Evolutionary conservation across 2,888 invertebrate species (phyloP).

Genomic region (Ferdinandea cuprea): DNA sequence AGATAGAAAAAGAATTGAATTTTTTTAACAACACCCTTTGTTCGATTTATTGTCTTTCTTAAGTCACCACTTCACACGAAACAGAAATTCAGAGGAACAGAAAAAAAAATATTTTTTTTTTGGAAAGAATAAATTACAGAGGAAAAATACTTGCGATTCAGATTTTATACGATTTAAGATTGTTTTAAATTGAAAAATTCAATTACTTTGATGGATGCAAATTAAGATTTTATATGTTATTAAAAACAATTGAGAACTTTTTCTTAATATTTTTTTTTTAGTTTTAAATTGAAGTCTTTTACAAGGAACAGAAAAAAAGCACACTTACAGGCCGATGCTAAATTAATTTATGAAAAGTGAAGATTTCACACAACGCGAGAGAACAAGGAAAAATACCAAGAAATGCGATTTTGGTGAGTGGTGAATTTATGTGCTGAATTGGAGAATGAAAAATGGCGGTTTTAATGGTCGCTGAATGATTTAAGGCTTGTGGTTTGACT

Average conservation of each 20-base stretch:
- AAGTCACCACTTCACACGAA: slow-evolving; percentile 57
- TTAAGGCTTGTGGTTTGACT: background rate
- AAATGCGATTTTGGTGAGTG: slow-evolving; percentile 68
- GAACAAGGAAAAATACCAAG: slow-evolving; percentile 63
- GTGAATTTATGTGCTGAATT: slow-evolving; percentile 61
- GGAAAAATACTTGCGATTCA: slow-evolving; percentile 66
- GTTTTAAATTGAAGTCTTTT: slow-evolving; percentile 41
- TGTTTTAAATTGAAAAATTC: slow-evolving; percentile 40
- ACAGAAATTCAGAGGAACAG: slow-evolving; percentile 28
- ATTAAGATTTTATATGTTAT: slow-evolving; percentile 33
- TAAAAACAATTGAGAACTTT: slow-evolving; percentile 45
- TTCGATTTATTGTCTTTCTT: slow-evolving; percentile 38
- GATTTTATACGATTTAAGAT: slow-evolving; percentile 13
- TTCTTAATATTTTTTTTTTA: slow-evolving; percentile 23
- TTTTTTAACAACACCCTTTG: slow-evolving; percentile 54
- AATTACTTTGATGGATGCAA: slow-evolving; percentile 71
- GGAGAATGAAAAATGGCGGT: slow-evolving; percentile 50
- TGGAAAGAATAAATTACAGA: slow-evolving; percentile 36
- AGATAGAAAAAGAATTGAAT: background rate
- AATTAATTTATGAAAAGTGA: slow-evolving; percentile 73
- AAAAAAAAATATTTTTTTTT: slow-evolving; percentile 28
- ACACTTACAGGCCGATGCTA: slow-evolving; percentile 74
- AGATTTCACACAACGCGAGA: slow-evolving; percentile 67
- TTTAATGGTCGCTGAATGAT: slow-evolving; percentile 15
- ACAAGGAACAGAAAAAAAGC: slow-evolving; percentile 57